A percentile compares a stretch with the other conserved stretches of the same genome.
Conservation (phyloP, 2,888 invertebrate genomes). For the Dasysyrphus tricinctus region DNA sequence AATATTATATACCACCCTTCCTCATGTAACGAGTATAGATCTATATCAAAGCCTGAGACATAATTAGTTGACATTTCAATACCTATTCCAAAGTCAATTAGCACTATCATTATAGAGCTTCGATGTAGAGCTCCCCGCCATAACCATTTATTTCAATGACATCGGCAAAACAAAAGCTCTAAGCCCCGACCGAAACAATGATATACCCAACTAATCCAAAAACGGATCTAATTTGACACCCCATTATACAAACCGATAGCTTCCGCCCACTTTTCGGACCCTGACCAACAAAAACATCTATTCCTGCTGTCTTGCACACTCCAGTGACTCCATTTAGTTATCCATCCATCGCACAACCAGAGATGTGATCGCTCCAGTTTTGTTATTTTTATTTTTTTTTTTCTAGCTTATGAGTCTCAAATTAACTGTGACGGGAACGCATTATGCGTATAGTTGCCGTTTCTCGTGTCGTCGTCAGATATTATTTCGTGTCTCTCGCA, state of each 20-base stretch:
- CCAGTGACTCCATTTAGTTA: slow-evolving; percentile 67
- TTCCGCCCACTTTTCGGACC: neutral
- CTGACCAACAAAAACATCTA: neutral
- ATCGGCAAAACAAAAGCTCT: neutral
- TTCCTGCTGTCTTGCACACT: slow-evolving; percentile 31
- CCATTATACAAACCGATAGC: slow-evolving; percentile 57
- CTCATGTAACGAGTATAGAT: slow-evolving; percentile 15
- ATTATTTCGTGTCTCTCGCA: slow-evolving; percentile 6
- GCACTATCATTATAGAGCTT: slow-evolving; percentile 40
- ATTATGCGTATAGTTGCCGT: slow-evolving; percentile 37
- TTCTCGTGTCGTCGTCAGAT: neutral
- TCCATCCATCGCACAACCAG: slow-evolving; percentile 36
- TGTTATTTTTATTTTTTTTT: slow-evolving; percentile 13
- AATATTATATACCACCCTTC: neutral
- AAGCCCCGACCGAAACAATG: slow-evolving; percentile 46
- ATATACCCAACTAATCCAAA: slow-evolving; percentile 59
- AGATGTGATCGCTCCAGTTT: slow-evolving; percentile 55
- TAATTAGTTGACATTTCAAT: slow-evolving; percentile 61
- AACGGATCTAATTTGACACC: slow-evolving; percentile 72
- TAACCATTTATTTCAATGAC: slow-evolving; percentile 47
- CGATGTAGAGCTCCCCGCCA: slow-evolving; percentile 24
- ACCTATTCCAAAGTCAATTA: slow-evolving; percentile 67
- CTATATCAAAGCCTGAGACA: slow-evolving; percentile 43
- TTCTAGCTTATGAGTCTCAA: slow-evolving; percentile 62
- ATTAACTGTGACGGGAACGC: slow-evolving; percentile 70